Conservation (phyloP, 2,797 vertebrate genomes). For the Sternotherus odoratus region DNA sequence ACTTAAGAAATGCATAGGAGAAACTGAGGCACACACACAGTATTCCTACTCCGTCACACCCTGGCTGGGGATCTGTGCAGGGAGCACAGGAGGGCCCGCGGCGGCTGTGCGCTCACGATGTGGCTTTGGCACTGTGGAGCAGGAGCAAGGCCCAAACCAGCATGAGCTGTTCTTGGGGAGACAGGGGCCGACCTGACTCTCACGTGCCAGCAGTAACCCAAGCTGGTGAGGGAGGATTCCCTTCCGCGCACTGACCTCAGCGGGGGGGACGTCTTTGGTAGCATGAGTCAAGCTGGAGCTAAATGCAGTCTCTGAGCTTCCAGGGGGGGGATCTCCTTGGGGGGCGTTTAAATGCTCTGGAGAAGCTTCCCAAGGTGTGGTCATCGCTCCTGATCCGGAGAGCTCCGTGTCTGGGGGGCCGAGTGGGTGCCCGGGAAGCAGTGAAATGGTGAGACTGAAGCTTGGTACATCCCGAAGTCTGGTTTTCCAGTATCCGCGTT, state of each 20-base stretch:
- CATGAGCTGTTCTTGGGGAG: too few relatives aligned
- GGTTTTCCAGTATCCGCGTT: neutral
- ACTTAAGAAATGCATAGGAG: too few relatives aligned
- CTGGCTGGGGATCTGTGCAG: neutral
- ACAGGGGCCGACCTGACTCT: neutral
- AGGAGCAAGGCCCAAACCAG: neutral
- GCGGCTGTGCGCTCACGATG: too few relatives aligned
- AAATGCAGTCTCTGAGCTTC: conserved; percentile 63
- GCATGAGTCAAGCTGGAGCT: conserved; percentile 61
- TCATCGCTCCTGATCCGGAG: neutral
- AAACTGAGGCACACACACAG: too few relatives aligned
- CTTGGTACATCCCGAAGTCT: neutral
- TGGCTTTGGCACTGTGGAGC: too few relatives aligned
- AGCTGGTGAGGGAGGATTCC: neutral
- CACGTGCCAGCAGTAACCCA: neutral
- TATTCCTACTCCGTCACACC: too few relatives aligned
- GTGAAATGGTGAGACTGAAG: neutral
- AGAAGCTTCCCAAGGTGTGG: neutral
- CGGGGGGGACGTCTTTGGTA: neutral
- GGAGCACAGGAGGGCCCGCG: too few relatives aligned
- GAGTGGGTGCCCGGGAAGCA: neutral
- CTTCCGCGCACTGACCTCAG: too few relatives aligned
- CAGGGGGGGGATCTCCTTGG: neutral
- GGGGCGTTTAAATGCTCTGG: neutral
- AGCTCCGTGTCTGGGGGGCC: too few relatives aligned